Conservation (phyloP, 1,140 invertebrate genomes). For the Archivesica marissinica region DNA sequence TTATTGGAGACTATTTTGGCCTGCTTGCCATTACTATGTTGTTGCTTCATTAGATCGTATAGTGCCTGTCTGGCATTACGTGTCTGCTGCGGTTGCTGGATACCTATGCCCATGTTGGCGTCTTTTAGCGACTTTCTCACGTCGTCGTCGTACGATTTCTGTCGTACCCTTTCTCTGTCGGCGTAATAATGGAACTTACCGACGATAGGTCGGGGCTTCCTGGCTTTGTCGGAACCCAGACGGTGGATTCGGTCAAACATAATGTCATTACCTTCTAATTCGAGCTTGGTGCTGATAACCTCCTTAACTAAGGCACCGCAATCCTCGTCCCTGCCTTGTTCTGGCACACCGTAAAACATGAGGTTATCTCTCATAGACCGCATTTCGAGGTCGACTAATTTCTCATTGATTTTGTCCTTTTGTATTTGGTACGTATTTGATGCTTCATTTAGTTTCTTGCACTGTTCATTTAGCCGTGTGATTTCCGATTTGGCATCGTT, state of each 20-base stretch:
- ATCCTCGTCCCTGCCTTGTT: neutral
- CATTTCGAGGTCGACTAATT: slow-evolving; percentile 2
- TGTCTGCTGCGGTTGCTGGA: neutral
- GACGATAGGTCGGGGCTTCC: neutral
- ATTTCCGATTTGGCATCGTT: neutral
- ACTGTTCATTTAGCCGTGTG: neutral
- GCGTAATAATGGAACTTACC: slow-evolving; percentile 1
- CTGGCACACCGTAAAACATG: slow-evolving; percentile 3
- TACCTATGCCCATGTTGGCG: neutral
- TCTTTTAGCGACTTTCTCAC: neutral
- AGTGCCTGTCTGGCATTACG: neutral
- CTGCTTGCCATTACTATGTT: neutral
- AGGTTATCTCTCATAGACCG: slow-evolving; percentile 11
- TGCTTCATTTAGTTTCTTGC: neutral
- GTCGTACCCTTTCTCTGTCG: neutral
- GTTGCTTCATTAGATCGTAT: neutral
- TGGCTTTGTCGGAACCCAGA: neutral
- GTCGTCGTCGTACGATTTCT: neutral
- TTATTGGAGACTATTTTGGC: neutral
- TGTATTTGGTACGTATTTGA: too few species aligned
- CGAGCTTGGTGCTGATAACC: neutral
- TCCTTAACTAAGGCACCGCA: neutral
- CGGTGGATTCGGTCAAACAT: neutral
- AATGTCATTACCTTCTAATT: neutral
- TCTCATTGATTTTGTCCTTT: neutral